A percentile compares a stretch with the other conserved stretches of the same genome.
Evolutionary conservation across 2,888 invertebrate genomes (phyloP).

Genomic region (Ceratothoa steindachneri): DNA sequence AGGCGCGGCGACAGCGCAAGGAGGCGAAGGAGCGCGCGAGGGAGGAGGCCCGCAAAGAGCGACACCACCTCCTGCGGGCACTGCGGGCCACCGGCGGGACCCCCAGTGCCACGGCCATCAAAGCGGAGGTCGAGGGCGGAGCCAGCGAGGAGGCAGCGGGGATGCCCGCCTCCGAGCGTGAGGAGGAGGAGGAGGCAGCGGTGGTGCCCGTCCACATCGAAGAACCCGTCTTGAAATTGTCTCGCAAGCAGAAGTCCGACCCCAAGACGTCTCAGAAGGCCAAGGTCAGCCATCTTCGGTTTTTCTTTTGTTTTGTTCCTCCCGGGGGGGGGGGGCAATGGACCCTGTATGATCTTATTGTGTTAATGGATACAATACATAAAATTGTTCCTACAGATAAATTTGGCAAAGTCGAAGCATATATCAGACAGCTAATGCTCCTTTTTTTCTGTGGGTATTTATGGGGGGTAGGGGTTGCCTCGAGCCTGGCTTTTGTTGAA

Average conservation of each 20-base stretch:
- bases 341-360: not conserved
- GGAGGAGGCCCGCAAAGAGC: slow-evolving; percentile 35
- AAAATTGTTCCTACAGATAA: too few species aligned
- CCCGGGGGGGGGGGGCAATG: not conserved
- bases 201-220: not conserved
- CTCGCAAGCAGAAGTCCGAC: slow-evolving; percentile 1
- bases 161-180: not conserved
- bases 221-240: slow-evolving; percentile 6
- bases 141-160: not conserved
- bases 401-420: too few species aligned
- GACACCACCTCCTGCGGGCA: slow-evolving; percentile 14
- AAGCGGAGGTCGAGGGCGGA: not conserved
- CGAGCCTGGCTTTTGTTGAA: too few species aligned
- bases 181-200: slow-evolving; percentile 1
- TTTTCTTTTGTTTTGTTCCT: not conserved
- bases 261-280: not conserved
- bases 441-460: too few species aligned
- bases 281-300: slow-evolving; percentile 9
- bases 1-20: slow-evolving; percentile 31
- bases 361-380: not conserved
- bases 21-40: slow-evolving; percentile 44
- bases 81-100: not conserved
- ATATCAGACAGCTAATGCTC: too few species aligned
- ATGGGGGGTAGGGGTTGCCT: too few species aligned
- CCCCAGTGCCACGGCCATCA: not conserved